These are phyloP conservation scores for Bhutanitis thaidina DNA, from an alignment of 2,888 invertebrate genomes.

Conservation along the genomic window DNA sequence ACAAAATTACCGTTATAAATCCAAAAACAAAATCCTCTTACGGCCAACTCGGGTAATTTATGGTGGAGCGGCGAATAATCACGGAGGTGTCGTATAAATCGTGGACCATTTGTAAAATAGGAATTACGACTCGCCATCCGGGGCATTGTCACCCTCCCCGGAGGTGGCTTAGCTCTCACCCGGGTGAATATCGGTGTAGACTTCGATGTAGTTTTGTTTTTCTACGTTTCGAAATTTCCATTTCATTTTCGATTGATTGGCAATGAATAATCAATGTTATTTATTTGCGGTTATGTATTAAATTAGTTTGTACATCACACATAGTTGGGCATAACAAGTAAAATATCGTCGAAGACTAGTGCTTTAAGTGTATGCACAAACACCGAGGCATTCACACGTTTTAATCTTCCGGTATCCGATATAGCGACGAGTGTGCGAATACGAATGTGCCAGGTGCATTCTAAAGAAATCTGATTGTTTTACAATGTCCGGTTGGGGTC, in stretches of 20 bases:
- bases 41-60: slow-evolving; percentile 70
- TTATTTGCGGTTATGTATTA: background rate
- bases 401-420: no score
- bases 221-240: slow-evolving; percentile 16
- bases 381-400: no score
- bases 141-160: slow-evolving; percentile 54
- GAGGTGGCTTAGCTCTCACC: slow-evolving; percentile 23
- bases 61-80: slow-evolving; percentile 72
- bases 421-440: no score
- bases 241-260: background rate
- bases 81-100: slow-evolving; percentile 76
- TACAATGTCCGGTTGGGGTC: no score
- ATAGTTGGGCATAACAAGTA: no score
- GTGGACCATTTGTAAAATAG: slow-evolving; percentile 77
- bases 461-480: no score
- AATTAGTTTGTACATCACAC: background rate
- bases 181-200: slow-evolving; percentile 17
- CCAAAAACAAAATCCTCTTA: slow-evolving; percentile 70
- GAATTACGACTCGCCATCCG: slow-evolving; percentile 62
- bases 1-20: slow-evolving; percentile 68
- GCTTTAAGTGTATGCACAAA: no score
- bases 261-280: background rate
- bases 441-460: no score
- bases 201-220: slow-evolving; percentile 16
- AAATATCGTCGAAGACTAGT: no score